phyloP scores from a whole-genome alignment of 1,140 invertebrate species.

The Penaeus indicus region DNA sequence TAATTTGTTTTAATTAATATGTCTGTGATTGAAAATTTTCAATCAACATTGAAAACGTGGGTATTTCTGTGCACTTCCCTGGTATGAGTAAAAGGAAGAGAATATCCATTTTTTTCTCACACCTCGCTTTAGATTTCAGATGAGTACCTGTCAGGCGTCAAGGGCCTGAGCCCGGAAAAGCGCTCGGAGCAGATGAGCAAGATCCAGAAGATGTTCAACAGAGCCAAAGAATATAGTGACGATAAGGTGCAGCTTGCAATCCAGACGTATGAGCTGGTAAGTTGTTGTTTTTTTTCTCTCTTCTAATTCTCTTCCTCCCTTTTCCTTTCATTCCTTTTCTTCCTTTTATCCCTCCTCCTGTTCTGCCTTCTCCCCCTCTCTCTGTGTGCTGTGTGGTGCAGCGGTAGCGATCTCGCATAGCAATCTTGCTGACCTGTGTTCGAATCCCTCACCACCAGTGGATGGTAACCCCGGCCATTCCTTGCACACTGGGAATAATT shows the following conservation, averaged over 20 bases:
- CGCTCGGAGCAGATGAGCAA: constrained; percentile 86
- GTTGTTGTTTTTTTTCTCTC: constrained; percentile 37
- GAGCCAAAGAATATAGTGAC: constrained; percentile 94
- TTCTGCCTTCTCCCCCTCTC: too few species aligned
- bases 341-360: not conserved
- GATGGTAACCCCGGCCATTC: too few species aligned
- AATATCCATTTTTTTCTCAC: not conserved
- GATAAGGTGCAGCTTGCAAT: constrained; percentile 98
- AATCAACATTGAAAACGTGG: too few species aligned
- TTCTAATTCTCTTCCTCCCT: not conserved
- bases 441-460: too few species aligned
- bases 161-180: constrained; percentile 79
- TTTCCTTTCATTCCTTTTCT: not conserved
- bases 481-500: too few species aligned
- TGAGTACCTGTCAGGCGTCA: constrained; percentile 82
- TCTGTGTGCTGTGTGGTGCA: too few species aligned
- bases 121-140: constrained; percentile 76
- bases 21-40: too few species aligned
- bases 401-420: too few species aligned
- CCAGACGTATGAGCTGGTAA: constrained; percentile 95
- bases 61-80: too few species aligned
- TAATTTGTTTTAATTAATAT: too few species aligned
- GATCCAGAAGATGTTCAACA: constrained; percentile 88
- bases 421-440: too few species aligned
- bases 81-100: too few species aligned